Conservation (phyloP, 2,113 vertebrate genomes). For the Pluvianellus socialis region DNA sequence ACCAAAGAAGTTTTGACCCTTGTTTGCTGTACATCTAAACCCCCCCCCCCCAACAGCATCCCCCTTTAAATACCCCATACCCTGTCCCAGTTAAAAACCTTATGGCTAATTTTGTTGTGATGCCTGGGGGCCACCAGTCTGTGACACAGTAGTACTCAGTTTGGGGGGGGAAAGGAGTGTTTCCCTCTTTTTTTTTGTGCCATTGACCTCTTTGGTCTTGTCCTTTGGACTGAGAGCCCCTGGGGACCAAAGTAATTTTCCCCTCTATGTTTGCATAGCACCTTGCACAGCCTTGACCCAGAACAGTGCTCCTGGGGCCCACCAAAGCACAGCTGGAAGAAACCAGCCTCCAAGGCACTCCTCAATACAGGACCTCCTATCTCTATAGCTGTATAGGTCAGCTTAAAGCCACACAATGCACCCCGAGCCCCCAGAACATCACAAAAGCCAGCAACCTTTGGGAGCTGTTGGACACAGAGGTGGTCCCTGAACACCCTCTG, state of each 20-base stretch:
- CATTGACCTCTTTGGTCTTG: neutral
- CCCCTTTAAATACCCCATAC: neutral
- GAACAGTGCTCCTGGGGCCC: neutral
- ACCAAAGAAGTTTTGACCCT: neutral
- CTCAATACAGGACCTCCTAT: rapidly evolving
- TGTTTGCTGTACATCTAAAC: neutral
- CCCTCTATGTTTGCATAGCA: neutral
- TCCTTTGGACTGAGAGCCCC: neutral
- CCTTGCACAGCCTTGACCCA: neutral
- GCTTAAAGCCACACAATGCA: neutral
- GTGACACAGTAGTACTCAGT: neutral
- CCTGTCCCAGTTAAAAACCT: neutral
- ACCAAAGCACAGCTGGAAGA: neutral
- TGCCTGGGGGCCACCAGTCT: neutral
- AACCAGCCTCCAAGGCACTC: neutral
- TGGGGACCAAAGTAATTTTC: neutral
- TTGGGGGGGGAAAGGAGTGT: neutral
- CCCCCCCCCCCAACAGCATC: neutral
- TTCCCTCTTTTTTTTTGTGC: neutral
- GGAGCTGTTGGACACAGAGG: neutral
- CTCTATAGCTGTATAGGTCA: neutral
- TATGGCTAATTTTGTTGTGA: rapidly evolving
- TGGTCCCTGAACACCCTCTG: neutral
- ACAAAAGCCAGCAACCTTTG: neutral
- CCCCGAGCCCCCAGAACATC: neutral